Percentiles rank a stretch among this genome's conserved stretches.
Conservation (phyloP, 2,113 vertebrate species). For the Silurus meridionalis region DNA sequence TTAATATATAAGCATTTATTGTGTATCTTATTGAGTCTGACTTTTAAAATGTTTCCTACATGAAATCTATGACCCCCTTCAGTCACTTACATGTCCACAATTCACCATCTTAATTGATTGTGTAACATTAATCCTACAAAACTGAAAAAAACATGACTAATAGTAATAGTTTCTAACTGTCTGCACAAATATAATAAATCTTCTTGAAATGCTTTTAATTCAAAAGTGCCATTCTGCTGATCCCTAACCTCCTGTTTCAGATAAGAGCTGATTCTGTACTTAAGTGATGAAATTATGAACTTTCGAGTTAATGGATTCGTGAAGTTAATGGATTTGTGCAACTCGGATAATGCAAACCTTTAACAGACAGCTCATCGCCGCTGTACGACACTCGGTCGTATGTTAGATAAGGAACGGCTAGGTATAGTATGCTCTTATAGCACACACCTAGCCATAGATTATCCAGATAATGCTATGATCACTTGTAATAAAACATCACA, state of each 20-base stretch:
- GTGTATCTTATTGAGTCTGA: neutral
- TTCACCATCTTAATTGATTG: neutral
- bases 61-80: neutral
- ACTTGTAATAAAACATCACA: too few relatives aligned
- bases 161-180: neutral
- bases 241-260: constrained; percentile 1
- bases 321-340: neutral
- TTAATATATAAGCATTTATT: neutral
- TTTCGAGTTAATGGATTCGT: constrained; percentile 1
- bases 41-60: neutral
- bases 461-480: too few relatives aligned
- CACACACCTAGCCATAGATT: too few relatives aligned
- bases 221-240: neutral
- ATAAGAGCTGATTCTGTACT: neutral
- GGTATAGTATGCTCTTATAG: too few relatives aligned
- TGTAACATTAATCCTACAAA: neutral
- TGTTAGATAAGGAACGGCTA: too few relatives aligned
- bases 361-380: neutral
- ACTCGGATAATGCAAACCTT: neutral
- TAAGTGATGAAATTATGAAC: neutral
- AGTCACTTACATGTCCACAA: neutral
- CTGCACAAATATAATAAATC: neutral
- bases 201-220: neutral
- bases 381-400: neutral
- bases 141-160: neutral